These are phyloP conservation scores for Dorcus parallelipipedus DNA, from an alignment of 2,888 invertebrate species.

Conservation along the genomic window DNA sequence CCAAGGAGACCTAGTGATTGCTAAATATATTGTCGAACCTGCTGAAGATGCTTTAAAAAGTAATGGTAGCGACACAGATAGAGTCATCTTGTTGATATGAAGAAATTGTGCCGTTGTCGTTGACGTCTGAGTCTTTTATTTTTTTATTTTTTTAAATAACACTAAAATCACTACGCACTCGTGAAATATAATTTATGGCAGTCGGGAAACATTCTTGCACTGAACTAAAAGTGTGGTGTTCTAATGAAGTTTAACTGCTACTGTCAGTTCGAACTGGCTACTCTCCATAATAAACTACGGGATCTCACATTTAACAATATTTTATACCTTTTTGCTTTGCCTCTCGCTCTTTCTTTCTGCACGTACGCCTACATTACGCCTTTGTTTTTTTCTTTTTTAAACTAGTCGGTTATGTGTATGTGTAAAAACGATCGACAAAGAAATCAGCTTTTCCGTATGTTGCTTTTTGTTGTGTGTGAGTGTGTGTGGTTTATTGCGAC, in stretches of 20 bases:
- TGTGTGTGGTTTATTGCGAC: slow-evolving; percentile 1
- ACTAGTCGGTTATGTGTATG: too few species aligned
- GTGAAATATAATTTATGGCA: slow-evolving; percentile 40
- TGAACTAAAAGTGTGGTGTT: slow-evolving; percentile 37
- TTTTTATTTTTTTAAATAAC: slow-evolving; percentile 34
- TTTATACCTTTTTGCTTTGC: slow-evolving; percentile 24
- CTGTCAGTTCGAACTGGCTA: slow-evolving; percentile 43
- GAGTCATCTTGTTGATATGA: slow-evolving; percentile 44
- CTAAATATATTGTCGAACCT: slow-evolving; percentile 11
- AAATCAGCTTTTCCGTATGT: too few species aligned
- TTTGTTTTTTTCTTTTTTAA: too few species aligned
- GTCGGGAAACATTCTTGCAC: slow-evolving; percentile 45
- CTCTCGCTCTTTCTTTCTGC: slow-evolving; percentile 10
- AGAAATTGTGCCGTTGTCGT: slow-evolving; percentile 44
- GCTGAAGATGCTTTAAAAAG: not conserved
- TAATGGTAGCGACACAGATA: slow-evolving; percentile 26
- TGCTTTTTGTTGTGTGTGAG: slow-evolving; percentile 7
- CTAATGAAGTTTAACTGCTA: slow-evolving; percentile 31
- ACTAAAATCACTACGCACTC: slow-evolving; percentile 46
- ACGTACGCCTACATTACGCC: slow-evolving; percentile 25
- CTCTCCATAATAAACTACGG: slow-evolving; percentile 44
- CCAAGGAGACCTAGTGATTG: not conserved
- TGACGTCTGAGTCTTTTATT: slow-evolving; percentile 32
- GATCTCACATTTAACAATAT: slow-evolving; percentile 48
- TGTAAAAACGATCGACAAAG: too few species aligned